phyloP scores from a whole-genome alignment of 2,888 invertebrate species.

The Globia sparganii region DNA sequence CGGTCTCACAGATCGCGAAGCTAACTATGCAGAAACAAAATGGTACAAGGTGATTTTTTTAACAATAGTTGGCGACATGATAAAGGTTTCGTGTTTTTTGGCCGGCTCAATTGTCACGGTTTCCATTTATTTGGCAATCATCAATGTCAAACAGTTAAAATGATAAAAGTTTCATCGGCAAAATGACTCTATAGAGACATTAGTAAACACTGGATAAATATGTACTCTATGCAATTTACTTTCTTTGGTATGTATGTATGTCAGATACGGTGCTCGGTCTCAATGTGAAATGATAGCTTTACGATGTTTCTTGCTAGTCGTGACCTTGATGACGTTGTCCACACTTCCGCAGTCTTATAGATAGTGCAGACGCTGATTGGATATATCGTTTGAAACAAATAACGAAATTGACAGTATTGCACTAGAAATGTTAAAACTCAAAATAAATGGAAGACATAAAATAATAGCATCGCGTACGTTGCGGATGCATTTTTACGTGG shows the following conservation, averaged over 20 bases:
- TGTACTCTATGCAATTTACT: constrained; percentile 41
- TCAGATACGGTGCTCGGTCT: constrained; percentile 40
- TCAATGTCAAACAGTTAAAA: constrained; percentile 6
- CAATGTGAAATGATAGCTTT: constrained; percentile 34
- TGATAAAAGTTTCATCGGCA: background rate
- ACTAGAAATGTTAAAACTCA: constrained; percentile 27
- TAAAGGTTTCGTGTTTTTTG: constrained; percentile 29
- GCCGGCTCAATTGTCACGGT: constrained; percentile 26
- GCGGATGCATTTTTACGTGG: constrained; percentile 33
- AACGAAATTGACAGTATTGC: constrained; percentile 11
- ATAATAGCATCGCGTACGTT: constrained; percentile 23
- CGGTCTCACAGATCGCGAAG: constrained; percentile 17
- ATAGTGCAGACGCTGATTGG: constrained; percentile 2
- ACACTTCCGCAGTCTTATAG: background rate
- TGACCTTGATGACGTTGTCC: constrained; percentile 59
- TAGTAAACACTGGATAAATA: constrained; percentile 5
- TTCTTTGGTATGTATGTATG: constrained; percentile 61
- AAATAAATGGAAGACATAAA: constrained; percentile 28
- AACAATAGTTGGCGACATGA: constrained; percentile 24
- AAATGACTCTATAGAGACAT: background rate
- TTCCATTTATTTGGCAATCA: constrained; percentile 45
- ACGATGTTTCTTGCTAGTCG: constrained; percentile 42
- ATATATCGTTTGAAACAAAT: constrained; percentile 1
- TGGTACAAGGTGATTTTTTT: constrained; percentile 45
- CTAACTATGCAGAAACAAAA: constrained; percentile 27